These are phyloP conservation scores for Periophthalmus modestus DNA, from an alignment of 2,113 vertebrate species.

Conservation along the genomic window DNA sequence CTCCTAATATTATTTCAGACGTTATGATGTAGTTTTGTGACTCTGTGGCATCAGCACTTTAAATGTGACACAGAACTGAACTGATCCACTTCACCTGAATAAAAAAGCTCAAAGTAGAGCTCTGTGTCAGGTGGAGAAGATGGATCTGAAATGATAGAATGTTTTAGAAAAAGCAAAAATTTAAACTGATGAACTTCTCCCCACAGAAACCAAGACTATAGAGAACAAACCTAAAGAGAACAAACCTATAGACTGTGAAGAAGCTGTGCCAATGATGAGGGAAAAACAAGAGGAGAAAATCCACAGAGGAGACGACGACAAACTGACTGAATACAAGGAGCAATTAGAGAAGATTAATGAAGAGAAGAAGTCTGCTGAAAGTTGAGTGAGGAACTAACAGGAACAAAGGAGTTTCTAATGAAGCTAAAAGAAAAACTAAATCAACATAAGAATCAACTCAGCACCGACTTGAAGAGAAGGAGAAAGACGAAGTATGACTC, in stretches of 20 bases:
- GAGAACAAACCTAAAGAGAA: too few species aligned
- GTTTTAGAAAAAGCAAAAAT: too few species aligned
- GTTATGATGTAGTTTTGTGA: too few species aligned
- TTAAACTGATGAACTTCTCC: not conserved
- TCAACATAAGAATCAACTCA: not conserved
- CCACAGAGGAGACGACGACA: not conserved
- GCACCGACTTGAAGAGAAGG: not conserved
- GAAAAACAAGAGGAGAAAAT: not conserved
- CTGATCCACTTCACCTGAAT: too few species aligned
- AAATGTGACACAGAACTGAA: too few species aligned
- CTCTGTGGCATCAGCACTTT: too few species aligned
- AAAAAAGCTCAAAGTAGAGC: too few species aligned
- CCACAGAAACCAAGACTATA: not conserved
- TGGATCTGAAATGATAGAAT: too few species aligned
- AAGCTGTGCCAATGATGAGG: not conserved
- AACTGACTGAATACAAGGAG: not conserved
- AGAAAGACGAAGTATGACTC: not conserved
- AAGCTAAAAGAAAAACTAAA: not conserved
- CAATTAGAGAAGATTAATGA: not conserved
- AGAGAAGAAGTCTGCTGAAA: not conserved
- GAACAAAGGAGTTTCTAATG: not conserved
- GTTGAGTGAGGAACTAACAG: not conserved
- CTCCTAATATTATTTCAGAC: too few species aligned
- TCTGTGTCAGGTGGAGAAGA: too few species aligned
- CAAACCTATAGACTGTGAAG: not conserved